Evolutionary conservation across 2,888 invertebrate genomes (phyloP).

Genomic region (Merodon equestris): DNA sequence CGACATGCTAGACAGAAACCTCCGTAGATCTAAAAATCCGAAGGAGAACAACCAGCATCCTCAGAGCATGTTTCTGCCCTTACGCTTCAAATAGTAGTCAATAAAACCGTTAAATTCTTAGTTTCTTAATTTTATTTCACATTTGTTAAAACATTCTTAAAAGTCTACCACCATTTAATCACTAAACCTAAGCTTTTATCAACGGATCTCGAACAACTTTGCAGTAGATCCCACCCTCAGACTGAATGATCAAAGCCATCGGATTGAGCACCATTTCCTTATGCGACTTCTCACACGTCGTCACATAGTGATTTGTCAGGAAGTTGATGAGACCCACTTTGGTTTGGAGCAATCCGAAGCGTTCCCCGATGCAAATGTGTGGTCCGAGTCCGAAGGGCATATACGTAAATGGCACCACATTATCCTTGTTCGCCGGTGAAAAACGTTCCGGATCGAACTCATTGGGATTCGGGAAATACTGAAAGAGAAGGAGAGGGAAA

Average conservation of each 20-base stretch:
- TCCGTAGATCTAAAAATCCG: too few relatives aligned
- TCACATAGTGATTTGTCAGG: constrained; percentile 75
- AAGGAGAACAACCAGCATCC: too few relatives aligned
- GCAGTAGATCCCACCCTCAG: constrained; percentile 72
- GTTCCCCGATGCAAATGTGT: constrained; percentile 77
- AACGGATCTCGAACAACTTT: constrained; percentile 74
- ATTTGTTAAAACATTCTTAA: neutral
- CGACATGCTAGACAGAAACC: too few relatives aligned
- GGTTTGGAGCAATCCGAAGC: constrained; percentile 75
- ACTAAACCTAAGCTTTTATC: neutral
- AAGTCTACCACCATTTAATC: constrained; percentile 16
- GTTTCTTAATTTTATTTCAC: too few relatives aligned
- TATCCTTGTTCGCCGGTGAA: constrained; percentile 72
- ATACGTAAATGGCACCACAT: constrained; percentile 72
- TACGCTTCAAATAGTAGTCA: too few relatives aligned
- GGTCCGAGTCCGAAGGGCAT: constrained; percentile 76
- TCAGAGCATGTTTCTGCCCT: too few relatives aligned
- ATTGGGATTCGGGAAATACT: constrained; percentile 76
- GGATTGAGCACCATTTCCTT: constrained; percentile 73
- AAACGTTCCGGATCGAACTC: constrained; percentile 77
- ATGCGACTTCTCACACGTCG: constrained; percentile 70
- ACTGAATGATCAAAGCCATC: constrained; percentile 73
- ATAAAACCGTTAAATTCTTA: too few relatives aligned
- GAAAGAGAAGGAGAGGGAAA: constrained; percentile 27
- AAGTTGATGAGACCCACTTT: constrained; percentile 76